Evolutionary conservation across 2,113 vertebrate species (phyloP).

Genomic region (Corynorhinus townsendii): DNA sequence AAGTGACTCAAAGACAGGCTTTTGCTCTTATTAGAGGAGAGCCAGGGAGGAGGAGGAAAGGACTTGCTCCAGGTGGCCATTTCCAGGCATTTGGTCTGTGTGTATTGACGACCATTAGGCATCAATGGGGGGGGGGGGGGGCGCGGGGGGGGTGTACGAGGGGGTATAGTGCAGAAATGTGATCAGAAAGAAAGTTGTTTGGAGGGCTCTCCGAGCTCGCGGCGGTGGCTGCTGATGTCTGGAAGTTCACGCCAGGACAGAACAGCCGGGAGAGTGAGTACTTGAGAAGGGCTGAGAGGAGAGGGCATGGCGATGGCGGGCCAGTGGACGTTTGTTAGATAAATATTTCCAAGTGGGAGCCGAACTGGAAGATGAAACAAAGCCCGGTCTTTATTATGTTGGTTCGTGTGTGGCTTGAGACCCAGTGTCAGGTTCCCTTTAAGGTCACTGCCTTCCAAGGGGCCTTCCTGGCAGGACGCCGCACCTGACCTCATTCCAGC

Average conservation of each 20-base stretch:
- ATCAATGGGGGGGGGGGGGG: fast-evolving
- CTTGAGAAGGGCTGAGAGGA: neutral
- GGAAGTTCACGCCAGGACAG: neutral
- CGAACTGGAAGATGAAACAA: too few relatives aligned
- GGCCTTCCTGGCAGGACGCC: neutral
- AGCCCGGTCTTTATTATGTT: neutral
- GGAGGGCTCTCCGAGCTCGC: neutral
- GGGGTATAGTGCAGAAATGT: neutral
- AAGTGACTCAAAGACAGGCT: neutral
- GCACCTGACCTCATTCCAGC: neutral
- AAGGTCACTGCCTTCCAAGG: neutral
- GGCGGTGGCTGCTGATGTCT: fast-evolving
- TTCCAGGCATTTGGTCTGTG: too few relatives aligned
- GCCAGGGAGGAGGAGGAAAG: too few relatives aligned
- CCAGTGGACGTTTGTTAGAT: fast-evolving
- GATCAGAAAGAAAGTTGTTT: neutral
- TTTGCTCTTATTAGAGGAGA: neutral
- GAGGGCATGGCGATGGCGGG: fast-evolving
- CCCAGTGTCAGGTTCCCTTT: neutral
- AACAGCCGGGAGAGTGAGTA: fast-evolving
- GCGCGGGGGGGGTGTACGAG: neutral
- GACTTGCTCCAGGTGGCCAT: neutral
- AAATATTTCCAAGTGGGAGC: neutral
- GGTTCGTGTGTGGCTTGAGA: neutral
- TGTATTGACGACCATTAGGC: fast-evolving